Evolutionary conservation across 2,797 vertebrate species (phyloP).

Genomic region (Pipistrellus pygmaeus): DNA sequence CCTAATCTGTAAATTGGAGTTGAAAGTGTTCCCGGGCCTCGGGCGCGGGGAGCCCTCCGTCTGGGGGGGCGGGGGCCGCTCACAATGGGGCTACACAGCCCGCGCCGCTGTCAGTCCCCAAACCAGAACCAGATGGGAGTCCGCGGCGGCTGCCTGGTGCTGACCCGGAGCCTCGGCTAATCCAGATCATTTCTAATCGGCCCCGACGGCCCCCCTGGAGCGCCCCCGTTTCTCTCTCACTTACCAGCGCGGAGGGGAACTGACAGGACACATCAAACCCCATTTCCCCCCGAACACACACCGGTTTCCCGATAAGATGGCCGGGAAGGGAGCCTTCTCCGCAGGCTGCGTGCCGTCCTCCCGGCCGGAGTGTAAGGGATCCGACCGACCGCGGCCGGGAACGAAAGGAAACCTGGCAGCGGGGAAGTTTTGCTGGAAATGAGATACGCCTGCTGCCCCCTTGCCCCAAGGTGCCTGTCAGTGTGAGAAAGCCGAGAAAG

Average conservation of each 20-base stretch:
- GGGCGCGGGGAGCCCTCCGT: conserved; percentile 70
- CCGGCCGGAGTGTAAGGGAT: background rate
- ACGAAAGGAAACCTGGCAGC: background rate
- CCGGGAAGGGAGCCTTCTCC: background rate
- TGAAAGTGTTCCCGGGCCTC: conserved; percentile 70
- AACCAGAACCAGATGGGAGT: conserved; percentile 87
- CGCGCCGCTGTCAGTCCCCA: conserved; percentile 78
- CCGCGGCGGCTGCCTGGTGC: conserved; percentile 72
- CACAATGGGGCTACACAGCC: conserved; percentile 72
- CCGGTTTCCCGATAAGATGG: conserved; percentile 19
- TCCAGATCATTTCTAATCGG: conserved; percentile 83
- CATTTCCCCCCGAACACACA: conserved; percentile 34
- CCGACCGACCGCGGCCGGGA: background rate
- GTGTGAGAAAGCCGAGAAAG: background rate
- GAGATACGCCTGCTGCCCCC: background rate
- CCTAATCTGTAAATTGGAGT: conserved; percentile 84
- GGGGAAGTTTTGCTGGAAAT: background rate
- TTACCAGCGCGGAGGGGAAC: conserved; percentile 59
- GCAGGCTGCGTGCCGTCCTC: fast-evolving
- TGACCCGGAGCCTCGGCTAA: conserved; percentile 83
- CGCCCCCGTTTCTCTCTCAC: conserved; percentile 59
- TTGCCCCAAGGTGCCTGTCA: background rate
- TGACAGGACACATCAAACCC: conserved; percentile 38
- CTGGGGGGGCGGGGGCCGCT: conserved; percentile 63
- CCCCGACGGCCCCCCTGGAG: conserved; percentile 77